Evolutionary conservation across 2,797 vertebrate species (phyloP), one percentile per base, ranked within the genome.

Genomic region (Brachymystax lenok): DNA sequence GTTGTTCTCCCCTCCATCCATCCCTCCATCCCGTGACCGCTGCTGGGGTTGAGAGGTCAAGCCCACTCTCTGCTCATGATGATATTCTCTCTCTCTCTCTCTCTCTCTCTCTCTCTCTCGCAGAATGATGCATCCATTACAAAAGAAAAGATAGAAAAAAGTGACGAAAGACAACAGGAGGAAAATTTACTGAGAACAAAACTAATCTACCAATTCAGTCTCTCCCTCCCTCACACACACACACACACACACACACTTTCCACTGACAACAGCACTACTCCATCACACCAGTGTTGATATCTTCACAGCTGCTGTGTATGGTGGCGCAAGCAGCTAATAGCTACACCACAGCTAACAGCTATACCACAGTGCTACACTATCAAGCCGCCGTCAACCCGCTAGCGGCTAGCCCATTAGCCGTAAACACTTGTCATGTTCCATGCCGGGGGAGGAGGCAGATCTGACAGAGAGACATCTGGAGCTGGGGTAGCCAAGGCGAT

Each of bases 401-500:
- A 7, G 17, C 19, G 3, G 16, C 28, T 7, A 50, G 4, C n/a
- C 4, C 84, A 78, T 87, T 21, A 74, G 74, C 84, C 82, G 89
- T 89, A 88, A 89, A 82, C 75, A n/a, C 61, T 40, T 78, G 74
- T 70, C 64, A 33, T 64, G 61, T 64, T 4, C 19, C 3, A 21
- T 5, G 28, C 61, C 10, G 3, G 72, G 74, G 81, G 84, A 85
- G 84, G 86, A 74, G 75, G 69, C 80, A 83, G 74, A 40, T 87
- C 90, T 84, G 81, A 70, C 86, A 83, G 88, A 80, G 73, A 80
- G 83, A 91, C 89, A 92, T 91, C 87, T 91, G 89, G 88, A 88
- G 77, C 77, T 63, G 13, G 73, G 82, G 86, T 87, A 79, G 1
- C 68, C 63, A 2, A 52, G 51, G 51, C 51, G 14, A 56, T 3